Evolutionary conservation across 2,113 vertebrate genomes (phyloP).

Genomic region (Jaculus jaculus): DNA sequence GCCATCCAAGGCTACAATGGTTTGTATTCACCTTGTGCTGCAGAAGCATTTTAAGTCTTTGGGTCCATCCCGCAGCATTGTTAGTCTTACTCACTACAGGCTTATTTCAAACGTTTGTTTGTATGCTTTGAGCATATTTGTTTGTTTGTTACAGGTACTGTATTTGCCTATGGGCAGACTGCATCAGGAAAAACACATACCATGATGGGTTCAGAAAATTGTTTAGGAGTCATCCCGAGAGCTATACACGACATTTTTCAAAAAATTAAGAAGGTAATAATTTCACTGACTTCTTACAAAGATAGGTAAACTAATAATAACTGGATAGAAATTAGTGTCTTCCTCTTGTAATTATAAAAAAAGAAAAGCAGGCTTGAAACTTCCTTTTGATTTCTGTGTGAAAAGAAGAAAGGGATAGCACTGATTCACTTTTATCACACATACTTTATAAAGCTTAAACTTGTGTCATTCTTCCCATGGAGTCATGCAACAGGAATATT

Average conservation of each 20-base stretch:
- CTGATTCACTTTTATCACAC: not conserved
- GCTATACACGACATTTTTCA: conserved; percentile 95
- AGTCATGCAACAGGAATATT: not conserved
- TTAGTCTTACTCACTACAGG: not conserved
- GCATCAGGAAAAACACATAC: conserved; percentile 98
- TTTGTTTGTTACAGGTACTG: conserved; percentile 88
- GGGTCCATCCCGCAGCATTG: not conserved
- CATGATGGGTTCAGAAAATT: conserved; percentile 92
- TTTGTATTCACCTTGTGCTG: conserved; percentile 73
- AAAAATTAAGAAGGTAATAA: conserved; percentile 90
- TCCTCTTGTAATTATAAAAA: not conserved
- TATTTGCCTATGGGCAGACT: conserved; percentile 98
- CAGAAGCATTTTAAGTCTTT: not conserved
- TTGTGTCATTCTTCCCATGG: not conserved
- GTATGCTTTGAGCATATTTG: not conserved
- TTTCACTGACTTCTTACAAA: not conserved
- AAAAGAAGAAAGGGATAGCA: not conserved
- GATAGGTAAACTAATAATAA: not conserved
- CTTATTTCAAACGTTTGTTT: not conserved
- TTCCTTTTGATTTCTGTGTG: not conserved
- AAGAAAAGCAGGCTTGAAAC: not conserved
- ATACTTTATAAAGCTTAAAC: not conserved
- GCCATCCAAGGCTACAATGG: conserved; percentile 95
- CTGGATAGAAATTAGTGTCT: not conserved
- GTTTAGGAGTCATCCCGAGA: conserved; percentile 91